phyloP scores from a whole-genome alignment of 1,140 invertebrate genomes.

The Drosophila lacteicornis region DNA sequence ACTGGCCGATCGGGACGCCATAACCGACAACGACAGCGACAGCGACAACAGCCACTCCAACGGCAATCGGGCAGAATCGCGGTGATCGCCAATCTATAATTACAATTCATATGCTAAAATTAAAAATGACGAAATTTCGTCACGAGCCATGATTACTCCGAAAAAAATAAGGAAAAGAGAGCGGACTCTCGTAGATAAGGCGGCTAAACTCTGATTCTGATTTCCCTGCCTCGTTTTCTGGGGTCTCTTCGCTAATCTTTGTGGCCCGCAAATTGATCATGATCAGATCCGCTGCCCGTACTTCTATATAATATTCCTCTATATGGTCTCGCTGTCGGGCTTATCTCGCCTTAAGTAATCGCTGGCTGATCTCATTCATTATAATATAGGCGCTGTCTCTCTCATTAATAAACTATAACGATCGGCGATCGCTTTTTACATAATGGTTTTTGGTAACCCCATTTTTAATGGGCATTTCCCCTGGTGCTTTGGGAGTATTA shows the following conservation, averaged over 20 bases:
- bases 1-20: slow-evolving; percentile 12
- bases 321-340: neutral
- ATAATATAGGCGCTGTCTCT: slow-evolving; percentile 27
- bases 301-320: too few relatives aligned
- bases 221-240: slow-evolving; percentile 9
- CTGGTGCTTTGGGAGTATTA: neutral
- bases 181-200: slow-evolving; percentile 33
- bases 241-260: slow-evolving; percentile 8
- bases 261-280: slow-evolving; percentile 33
- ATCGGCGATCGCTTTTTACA: slow-evolving; percentile 15
- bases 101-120: slow-evolving; percentile 73
- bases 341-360: slow-evolving; percentile 33
- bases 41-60: too few relatives aligned
- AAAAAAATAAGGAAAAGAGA: slow-evolving; percentile 5
- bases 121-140: slow-evolving; percentile 75
- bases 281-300: slow-evolving; percentile 18
- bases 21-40: slow-evolving; percentile 5
- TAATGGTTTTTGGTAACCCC: slow-evolving; percentile 4
- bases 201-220: slow-evolving; percentile 37
- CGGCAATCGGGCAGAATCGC: slow-evolving; percentile 21
- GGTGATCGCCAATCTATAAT: slow-evolving; percentile 70
- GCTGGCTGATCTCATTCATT: slow-evolving; percentile 47
- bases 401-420: slow-evolving; percentile 41
- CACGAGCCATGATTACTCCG: slow-evolving; percentile 1
- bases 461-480: slow-evolving; percentile 1